phyloP scores from a whole-genome alignment of 2,888 invertebrate genomes.

The Kryphioiulus occultus region DNA sequence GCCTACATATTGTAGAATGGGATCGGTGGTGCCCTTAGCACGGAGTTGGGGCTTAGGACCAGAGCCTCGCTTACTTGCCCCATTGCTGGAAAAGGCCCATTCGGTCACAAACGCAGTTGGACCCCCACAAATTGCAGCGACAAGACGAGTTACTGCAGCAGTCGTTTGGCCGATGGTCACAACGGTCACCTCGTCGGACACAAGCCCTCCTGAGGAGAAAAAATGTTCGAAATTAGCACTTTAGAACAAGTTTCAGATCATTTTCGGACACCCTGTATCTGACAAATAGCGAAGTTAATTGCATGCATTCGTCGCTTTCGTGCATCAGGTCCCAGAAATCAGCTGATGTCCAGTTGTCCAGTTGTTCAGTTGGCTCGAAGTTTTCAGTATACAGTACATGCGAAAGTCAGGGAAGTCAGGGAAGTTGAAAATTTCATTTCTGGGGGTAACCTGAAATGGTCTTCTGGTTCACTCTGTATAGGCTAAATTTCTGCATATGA shows the following conservation, averaged over 20 bases:
- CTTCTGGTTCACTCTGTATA: too few species aligned
- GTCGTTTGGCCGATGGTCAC: constrained; percentile 83
- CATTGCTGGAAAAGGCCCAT: constrained; percentile 80
- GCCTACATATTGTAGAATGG: background rate
- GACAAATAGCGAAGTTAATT: background rate
- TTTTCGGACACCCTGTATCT: background rate
- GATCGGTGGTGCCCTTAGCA: background rate
- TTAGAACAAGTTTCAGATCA: too few species aligned
- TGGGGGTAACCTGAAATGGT: too few species aligned
- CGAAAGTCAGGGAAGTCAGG: too few species aligned
- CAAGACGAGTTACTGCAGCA: constrained; percentile 87
- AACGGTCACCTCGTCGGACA: constrained; percentile 80
- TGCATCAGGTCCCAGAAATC: too few species aligned
- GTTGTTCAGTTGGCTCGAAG: too few species aligned
- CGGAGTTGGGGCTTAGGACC: background rate
- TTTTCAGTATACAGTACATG: too few species aligned
- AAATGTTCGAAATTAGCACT: background rate
- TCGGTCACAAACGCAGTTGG: constrained; percentile 86
- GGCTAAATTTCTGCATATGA: too few species aligned
- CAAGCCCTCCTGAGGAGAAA: constrained; percentile 63
- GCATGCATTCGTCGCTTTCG: too few species aligned
- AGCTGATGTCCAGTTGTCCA: too few species aligned
- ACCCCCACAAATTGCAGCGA: constrained; percentile 87
- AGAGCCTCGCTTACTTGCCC: constrained; percentile 53
- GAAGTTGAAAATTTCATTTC: too few species aligned